Conservation (phyloP, 1,140 invertebrate species). For the Lordiphosa stackelbergi region DNA sequence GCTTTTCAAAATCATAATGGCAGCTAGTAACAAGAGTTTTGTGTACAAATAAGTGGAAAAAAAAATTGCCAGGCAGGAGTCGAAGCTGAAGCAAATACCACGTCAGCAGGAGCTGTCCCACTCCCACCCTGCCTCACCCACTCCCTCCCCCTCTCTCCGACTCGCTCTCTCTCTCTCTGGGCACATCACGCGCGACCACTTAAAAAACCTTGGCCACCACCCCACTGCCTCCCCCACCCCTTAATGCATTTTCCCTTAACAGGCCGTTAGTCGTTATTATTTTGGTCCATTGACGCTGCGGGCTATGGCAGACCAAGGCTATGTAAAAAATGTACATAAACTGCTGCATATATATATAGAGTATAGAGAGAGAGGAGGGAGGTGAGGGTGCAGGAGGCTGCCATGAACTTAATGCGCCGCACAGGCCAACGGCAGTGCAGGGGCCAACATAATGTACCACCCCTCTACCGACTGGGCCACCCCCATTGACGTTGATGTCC, state of each 20-base stretch:
- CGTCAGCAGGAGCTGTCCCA: conserved; percentile 59
- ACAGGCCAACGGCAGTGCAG: conserved; percentile 29
- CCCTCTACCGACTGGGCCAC: conserved; percentile 37
- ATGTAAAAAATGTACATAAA: conserved; percentile 25
- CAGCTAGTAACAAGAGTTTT: conserved; percentile 77
- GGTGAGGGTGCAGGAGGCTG: conserved; percentile 8
- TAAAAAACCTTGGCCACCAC: conserved; percentile 67
- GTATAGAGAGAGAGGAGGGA: conserved; percentile 22
- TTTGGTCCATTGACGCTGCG: conserved; percentile 77
- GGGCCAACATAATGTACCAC: conserved; percentile 59
- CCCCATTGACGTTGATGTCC: conserved; percentile 73
- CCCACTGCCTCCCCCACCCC: conserved; percentile 26
- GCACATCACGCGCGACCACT: conserved; percentile 74
- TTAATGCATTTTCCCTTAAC: conserved; percentile 68
- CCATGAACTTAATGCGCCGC: conserved; percentile 21
- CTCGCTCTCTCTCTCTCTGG: conserved; percentile 11
- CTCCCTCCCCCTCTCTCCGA: not conserved
- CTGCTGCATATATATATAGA: conserved; percentile 11
- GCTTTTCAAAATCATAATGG: conserved; percentile 77
- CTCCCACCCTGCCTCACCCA: conserved; percentile 8
- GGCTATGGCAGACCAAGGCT: conserved; percentile 49
- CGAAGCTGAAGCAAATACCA: conserved; percentile 64
- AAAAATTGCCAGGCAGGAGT: conserved; percentile 39
- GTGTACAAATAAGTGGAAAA: conserved; percentile 66
- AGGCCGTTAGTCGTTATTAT: conserved; percentile 76